Evolutionary conservation across 2,797 vertebrate genomes (phyloP), one percentile per base, ranked within the genome.

Genomic region (Pangasius macronema): DNA sequence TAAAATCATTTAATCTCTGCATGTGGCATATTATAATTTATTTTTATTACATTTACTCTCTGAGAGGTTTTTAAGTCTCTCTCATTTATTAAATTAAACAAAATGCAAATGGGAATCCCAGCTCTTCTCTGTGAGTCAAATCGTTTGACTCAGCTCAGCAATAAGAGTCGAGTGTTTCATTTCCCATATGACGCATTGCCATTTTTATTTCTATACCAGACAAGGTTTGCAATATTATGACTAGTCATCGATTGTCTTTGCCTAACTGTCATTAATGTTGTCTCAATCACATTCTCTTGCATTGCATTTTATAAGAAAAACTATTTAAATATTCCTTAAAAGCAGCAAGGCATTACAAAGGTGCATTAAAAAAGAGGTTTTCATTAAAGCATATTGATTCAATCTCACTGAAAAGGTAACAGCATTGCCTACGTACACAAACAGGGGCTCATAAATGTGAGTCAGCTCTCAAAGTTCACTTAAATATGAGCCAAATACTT

Each of bases 31-130:
- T 65, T 85, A n/a, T 42, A 49, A 55, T 59, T 24, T 27, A 85
- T 79, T 85, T 42, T 51, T 61, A 46, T 76, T 75, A 57, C 55
- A 30, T 76, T 63, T 14, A 76, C 42, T 51, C 36, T 22, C 36
- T 30, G 42, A 30, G 18, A 76, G 55, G 33, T 7, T 85, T 73
- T 72, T 61, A 63, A 49, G 57, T 36, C 42, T n/a, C 63, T 33
- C 33, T 67, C 36, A 59, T 75, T 5, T 85, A 49, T 85, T 61
- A 61, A 75, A 46, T 27, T 46, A 39, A 85, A 75, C 42, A 72
- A 85, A 85, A 36, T 51, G 14, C 75, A 39, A 11, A 27, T 59
- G 30, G 30, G 51, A 79, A 57, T 79, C 30, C 51, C 53, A 36
- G 18, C 33, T 59, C 42, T 27, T 33, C n/a, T 27, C 42, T 49